phyloP scores from a whole-genome alignment of 2,113 vertebrate genomes.

The Mesoclemmys tuberculata region DNA sequence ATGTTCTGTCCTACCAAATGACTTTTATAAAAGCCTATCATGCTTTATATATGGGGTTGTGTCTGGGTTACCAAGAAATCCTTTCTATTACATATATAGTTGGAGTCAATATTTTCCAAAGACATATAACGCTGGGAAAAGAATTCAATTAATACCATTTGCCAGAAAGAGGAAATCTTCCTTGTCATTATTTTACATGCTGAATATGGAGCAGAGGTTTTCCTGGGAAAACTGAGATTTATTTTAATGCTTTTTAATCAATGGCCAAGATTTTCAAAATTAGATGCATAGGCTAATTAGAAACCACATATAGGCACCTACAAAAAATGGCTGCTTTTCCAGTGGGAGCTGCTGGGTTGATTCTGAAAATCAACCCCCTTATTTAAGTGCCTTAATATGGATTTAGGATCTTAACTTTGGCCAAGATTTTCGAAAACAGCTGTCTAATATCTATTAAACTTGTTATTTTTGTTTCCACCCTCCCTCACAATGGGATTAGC shows the following conservation, averaged over 20 bases:
- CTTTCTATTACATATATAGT: background rate
- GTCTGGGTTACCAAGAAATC: background rate
- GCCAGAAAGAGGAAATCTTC: background rate
- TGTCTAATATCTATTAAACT: slow-evolving; percentile 24
- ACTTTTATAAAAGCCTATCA: background rate
- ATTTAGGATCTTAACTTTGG: slow-evolving; percentile 1
- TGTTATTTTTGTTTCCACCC: background rate
- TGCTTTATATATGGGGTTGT: background rate
- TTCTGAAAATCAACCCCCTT: background rate
- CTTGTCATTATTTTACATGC: background rate
- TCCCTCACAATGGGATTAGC: background rate
- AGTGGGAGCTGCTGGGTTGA: background rate
- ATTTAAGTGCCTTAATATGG: slow-evolving; percentile 3
- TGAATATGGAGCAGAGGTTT: background rate
- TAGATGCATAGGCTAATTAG: background rate
- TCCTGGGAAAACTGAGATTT: slow-evolving; percentile 1
- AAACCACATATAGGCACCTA: accelerated
- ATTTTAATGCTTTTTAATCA: background rate
- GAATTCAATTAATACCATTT: background rate
- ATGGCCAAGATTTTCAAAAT: background rate
- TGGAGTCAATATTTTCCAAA: slow-evolving; percentile 13
- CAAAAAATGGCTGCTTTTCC: background rate
- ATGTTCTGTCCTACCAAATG: background rate
- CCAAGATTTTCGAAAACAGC: slow-evolving; percentile 4
- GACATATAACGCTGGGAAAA: background rate